Conservation (phyloP, 2,797 vertebrate species). For the Knipowitschia caucasica region DNA sequence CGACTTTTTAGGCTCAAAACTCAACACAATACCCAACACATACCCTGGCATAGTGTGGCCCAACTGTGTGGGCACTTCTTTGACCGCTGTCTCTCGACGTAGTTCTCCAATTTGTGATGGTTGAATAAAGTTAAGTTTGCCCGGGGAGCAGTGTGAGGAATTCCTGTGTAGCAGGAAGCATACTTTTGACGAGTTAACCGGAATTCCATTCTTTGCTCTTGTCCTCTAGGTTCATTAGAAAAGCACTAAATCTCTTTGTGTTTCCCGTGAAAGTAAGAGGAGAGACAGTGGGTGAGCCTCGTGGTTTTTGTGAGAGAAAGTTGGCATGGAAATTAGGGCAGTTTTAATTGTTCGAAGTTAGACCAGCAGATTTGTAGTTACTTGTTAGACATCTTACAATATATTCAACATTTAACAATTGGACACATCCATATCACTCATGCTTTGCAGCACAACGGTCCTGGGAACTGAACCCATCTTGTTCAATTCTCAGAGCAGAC, state of each 20-base stretch:
- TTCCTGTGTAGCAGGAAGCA: conserved; percentile 30
- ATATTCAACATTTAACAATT: too few relatives aligned
- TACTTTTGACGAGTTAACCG: conserved; percentile 8
- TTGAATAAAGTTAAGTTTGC: conserved; percentile 1
- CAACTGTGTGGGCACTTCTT: neutral
- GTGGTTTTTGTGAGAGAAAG: too few relatives aligned
- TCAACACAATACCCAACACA: conserved; percentile 14
- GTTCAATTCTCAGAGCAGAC: too few relatives aligned
- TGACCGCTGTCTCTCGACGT: conserved; percentile 10
- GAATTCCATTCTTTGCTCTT: conserved; percentile 2
- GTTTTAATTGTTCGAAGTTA: neutral
- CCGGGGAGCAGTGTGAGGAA: conserved; percentile 57
- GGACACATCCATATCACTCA: too few relatives aligned
- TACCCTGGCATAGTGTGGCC: neutral
- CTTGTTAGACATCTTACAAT: too few relatives aligned
- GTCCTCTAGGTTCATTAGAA: neutral
- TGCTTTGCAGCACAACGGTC: too few relatives aligned
- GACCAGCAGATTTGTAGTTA: neutral
- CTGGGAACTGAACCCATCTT: too few relatives aligned
- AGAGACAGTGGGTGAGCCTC: neutral
- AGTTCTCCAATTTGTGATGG: neutral
- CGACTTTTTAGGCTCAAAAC: too few relatives aligned
- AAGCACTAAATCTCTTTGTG: neutral
- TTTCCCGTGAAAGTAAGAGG: neutral
- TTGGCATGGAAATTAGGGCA: neutral